Conservation (phyloP, 1,140 invertebrate species). For the Orius insidiosus region DNA sequence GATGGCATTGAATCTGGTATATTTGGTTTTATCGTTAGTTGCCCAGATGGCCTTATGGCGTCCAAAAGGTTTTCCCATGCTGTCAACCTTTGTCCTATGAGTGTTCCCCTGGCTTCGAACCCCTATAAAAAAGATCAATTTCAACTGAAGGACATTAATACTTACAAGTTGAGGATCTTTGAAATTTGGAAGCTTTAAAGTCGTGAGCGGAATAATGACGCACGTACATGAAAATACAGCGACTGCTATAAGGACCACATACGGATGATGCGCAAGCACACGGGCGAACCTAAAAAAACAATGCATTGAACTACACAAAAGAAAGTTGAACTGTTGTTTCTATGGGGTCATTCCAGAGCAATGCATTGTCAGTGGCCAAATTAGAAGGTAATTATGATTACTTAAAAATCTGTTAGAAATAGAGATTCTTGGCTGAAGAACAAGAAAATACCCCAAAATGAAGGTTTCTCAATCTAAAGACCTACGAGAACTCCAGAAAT, state of each 20-base stretch:
- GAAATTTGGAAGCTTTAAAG: constrained; percentile 53
- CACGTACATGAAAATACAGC: constrained; percentile 47
- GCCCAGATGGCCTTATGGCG: constrained; percentile 45
- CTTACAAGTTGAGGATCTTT: constrained; percentile 52
- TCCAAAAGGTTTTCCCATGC: constrained; percentile 71
- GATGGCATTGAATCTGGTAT: background rate
- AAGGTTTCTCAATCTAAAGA: too few relatives aligned
- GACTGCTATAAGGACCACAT: constrained; percentile 45
- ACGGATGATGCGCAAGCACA: constrained; percentile 56
- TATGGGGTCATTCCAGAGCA: too few relatives aligned
- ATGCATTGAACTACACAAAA: too few relatives aligned
- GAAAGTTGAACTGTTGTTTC: too few relatives aligned
- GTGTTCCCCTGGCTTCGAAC: constrained; percentile 77
- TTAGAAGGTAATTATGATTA: too few relatives aligned
- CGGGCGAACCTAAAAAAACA: constrained; percentile 35
- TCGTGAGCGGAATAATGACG: constrained; percentile 49
- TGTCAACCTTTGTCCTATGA: constrained; percentile 52
- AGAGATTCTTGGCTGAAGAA: too few relatives aligned
- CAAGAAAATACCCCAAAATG: too few relatives aligned
- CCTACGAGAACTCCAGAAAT: too few relatives aligned
- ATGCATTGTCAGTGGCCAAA: too few relatives aligned
- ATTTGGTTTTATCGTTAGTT: constrained; percentile 53
- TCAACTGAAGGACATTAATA: constrained; percentile 12
- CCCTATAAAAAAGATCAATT: constrained; percentile 33
- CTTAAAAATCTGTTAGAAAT: too few relatives aligned